Evolutionary conservation across 2,113 vertebrate species (phyloP), one percentile per base, ranked within the genome.

Genomic region (Nematolebias whitei): DNA sequence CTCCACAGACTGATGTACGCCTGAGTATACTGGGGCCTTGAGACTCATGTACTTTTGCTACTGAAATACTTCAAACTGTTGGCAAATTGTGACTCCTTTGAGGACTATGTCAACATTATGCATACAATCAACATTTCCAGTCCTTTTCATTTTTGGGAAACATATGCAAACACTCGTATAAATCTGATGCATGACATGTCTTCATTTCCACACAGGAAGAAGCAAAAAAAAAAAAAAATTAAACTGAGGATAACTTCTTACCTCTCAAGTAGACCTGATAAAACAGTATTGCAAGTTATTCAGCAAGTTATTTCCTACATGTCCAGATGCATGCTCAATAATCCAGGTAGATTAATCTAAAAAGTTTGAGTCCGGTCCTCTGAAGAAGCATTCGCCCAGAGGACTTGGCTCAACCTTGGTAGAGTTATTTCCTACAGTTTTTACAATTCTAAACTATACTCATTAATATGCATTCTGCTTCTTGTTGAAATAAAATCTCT

Each of bases 401-500:
- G n/a, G n/a, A n/a, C n/a, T n/a, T n/a, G n/a, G n/a, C n/a, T n/a
- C n/a, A n/a, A n/a, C n/a, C n/a, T n/a, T n/a, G n/a, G n/a, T n/a
- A 71, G 79, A 79, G 66, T 81, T 75, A 80, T 89, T 85, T 87
- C 73, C 82, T 70, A 58, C 44, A 81, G 57, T 62, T 81, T 84
- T 89, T 87, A 67, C 35, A 55, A 76, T 53, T 83, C 83, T 71
- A 87, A 88, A 79, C 71, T 75, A 68, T 45, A 40, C 57, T 70
- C 82, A 90, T 71, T 87, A 90, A 87, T 89, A 92, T 89, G 88
- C 79, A 87, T 76, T 73, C 82, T 76, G 44, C 64, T 68, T 76
- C 71, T 85, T 82, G 69, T 78, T 71, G 74, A 58, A 75, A 63
- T 41, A 77, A 86, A 76, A 74, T 71, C 26, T 64, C 60, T 61